Evolutionary conservation across 1,140 invertebrate genomes (phyloP).

Genomic region (Papilio xuthus): DNA sequence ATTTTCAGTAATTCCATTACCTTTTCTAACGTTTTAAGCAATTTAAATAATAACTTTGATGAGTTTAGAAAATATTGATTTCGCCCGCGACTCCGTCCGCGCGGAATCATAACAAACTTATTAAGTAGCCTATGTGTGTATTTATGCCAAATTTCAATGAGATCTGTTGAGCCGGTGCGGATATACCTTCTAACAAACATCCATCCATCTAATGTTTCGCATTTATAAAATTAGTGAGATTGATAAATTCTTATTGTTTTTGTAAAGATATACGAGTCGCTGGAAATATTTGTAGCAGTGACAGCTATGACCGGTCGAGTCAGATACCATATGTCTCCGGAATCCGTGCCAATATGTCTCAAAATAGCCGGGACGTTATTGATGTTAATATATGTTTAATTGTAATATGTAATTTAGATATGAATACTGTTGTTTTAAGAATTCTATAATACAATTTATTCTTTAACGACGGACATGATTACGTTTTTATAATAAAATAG

Average conservation of each 20-base stretch:
- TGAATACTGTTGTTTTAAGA: background rate
- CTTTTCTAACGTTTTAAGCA: background rate
- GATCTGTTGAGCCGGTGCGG: no score
- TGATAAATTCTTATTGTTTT: background rate
- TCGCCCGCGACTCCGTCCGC: no score
- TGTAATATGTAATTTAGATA: slow-evolving; percentile 13
- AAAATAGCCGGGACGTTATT: slow-evolving; percentile 46
- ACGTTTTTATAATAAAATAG: no score
- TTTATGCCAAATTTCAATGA: no score
- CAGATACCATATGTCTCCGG: slow-evolving; percentile 56
- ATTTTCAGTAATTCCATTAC: background rate
- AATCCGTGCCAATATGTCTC: slow-evolving; percentile 64
- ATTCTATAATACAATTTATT: background rate
- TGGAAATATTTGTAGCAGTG: slow-evolving; percentile 55
- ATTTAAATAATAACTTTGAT: background rate
- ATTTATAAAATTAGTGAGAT: background rate
- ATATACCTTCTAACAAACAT: no score
- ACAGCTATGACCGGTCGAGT: slow-evolving; percentile 60
- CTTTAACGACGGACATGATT: background rate
- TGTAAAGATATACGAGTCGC: slow-evolving; percentile 44
- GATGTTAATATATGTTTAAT: slow-evolving; percentile 26
- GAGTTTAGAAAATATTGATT: no score
- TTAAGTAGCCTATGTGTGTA: no score
- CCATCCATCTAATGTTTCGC: no score
- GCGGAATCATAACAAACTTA: no score